Evolutionary conservation across 2,888 invertebrate species (phyloP).

Genomic region (Synergus itoensis): DNA sequence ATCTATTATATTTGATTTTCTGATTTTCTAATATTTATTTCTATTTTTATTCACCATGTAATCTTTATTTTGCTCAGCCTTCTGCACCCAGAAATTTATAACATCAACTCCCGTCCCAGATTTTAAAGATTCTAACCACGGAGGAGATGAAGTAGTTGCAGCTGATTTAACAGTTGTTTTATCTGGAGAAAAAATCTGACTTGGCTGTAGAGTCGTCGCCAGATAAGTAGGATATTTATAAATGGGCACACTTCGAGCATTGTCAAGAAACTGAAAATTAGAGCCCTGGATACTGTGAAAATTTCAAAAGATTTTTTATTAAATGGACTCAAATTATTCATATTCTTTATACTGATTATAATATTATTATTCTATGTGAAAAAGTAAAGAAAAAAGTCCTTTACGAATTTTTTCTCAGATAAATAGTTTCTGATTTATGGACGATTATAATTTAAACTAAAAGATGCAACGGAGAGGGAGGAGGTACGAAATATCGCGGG

Average conservation of each 20-base stretch:
- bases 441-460: not conserved
- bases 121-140: slow-evolving; percentile 63
- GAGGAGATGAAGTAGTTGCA: slow-evolving; percentile 20
- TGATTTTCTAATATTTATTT: no score
- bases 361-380: not conserved
- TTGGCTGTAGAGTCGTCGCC: slow-evolving; percentile 46
- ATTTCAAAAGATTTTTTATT: not conserved
- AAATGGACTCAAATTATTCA: not conserved
- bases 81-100: slow-evolving; percentile 61
- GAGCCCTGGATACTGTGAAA: not conserved
- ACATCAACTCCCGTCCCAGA: slow-evolving; percentile 62
- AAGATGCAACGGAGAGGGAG: not conserved
- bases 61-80: slow-evolving; percentile 54
- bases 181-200: not conserved
- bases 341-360: not conserved
- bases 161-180: not conserved
- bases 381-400: not conserved
- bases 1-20: not conserved
- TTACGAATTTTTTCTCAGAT: not conserved
- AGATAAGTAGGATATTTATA: slow-evolving; percentile 39
- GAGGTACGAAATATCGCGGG: no score
- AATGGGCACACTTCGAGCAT: not conserved
- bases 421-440: not conserved
- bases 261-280: not conserved
- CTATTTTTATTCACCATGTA: slow-evolving; percentile 47